These are phyloP conservation scores for Chloropsis cyanopogon DNA, from an alignment of 2,113 vertebrate species.

Conservation along the genomic window DNA sequence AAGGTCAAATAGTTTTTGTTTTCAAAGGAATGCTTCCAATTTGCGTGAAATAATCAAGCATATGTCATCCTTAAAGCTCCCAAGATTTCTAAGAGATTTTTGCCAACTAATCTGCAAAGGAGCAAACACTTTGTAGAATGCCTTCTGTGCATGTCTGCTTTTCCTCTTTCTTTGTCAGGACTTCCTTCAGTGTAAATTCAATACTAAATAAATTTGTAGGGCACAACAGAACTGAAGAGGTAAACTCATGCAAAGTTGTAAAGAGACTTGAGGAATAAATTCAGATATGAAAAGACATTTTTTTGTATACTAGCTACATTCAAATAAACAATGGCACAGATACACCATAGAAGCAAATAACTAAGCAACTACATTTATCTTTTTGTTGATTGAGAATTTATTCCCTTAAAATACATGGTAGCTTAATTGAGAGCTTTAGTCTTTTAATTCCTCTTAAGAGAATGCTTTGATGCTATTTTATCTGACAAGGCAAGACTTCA, in stretches of 20 bases:
- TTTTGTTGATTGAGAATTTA: background rate
- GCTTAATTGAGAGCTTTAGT: background rate
- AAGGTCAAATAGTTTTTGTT: background rate
- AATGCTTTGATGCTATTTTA: conserved; percentile 22
- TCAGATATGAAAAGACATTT: background rate
- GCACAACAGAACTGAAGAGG: background rate
- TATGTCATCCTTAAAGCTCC: background rate
- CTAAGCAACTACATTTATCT: background rate
- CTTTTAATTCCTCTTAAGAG: conserved; percentile 17
- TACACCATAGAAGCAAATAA: background rate
- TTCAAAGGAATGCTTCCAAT: background rate
- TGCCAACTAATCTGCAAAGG: background rate
- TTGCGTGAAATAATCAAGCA: background rate
- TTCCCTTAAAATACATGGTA: background rate
- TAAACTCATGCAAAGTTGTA: background rate
- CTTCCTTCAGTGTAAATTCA: background rate
- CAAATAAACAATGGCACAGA: background rate
- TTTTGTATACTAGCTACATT: background rate
- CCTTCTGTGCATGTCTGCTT: conserved; percentile 3
- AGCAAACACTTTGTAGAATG: background rate
- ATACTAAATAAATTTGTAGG: background rate
- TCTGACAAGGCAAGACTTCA: conserved; percentile 1
- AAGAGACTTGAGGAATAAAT: background rate
- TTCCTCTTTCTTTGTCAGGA: background rate
- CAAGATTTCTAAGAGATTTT: background rate